Evolutionary conservation across 1,140 invertebrate genomes (phyloP), one percentile per base, ranked within the genome.

Genomic region (Ruditapes philippinarum): DNA sequence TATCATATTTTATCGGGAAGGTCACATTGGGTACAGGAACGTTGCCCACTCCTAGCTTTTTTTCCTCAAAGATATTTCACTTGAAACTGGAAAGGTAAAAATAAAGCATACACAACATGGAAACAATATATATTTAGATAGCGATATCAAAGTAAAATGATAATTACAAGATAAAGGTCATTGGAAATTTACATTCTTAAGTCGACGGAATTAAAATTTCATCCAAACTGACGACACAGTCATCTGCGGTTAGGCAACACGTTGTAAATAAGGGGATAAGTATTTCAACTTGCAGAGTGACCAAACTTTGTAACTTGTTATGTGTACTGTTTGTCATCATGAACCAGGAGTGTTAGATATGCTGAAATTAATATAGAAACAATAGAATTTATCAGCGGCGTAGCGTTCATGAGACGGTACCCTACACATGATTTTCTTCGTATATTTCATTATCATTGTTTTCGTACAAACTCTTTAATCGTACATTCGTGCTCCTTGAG

Each of bases 101-200:
- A n/a, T n/a, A n/a, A n/a, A n/a, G n/a, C n/a, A n/a, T n/a, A n/a
- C n/a, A n/a, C n/a, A n/a, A n/a, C n/a, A n/a, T n/a, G n/a, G n/a
- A n/a, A n/a, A n/a, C n/a, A n/a, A n/a, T n/a, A n/a, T n/a, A n/a
- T n/a, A n/a, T n/a, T n/a, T 45, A 45, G 22, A 1, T 62, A 28
- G 14, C 57, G 19, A 5, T 62, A 62, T 62, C 19, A 28, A 62
- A 38, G 38, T 22, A 65, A 31, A 33, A 70, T 36, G 65, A 70
- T 36, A 14, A n/a, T 70, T 31, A 5, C 36, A 5, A 38, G 65
- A 70, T 70, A 70, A 40, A 70, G n/a, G 36, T 31, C 65, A 38
- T 11, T 70, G 65, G 36, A 33, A 70, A 38, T 38, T 36, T 70
- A 70, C 65, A 70, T 70, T 70, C 65, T 70, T 70, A 36, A 38